Evolutionary conservation across 2,888 invertebrate species (phyloP).

Genomic region (Morpho helenor): DNA sequence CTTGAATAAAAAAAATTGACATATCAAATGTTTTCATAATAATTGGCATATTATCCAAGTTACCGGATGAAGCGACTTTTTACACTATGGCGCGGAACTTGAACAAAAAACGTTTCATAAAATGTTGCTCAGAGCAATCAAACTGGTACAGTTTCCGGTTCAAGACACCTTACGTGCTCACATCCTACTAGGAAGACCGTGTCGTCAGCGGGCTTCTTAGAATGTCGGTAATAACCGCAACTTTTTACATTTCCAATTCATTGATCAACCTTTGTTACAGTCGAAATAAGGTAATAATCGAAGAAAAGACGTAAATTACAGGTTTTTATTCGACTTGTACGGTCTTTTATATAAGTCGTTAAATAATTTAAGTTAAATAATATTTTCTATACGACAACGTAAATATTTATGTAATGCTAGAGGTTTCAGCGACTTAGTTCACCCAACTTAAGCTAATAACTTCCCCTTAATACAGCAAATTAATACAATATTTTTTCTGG

Average conservation of each 20-base stretch:
- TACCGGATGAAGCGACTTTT: background rate
- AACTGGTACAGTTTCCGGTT: slow-evolving; percentile 65
- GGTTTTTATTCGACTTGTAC: background rate
- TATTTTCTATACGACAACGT: no score
- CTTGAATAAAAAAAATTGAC: no score
- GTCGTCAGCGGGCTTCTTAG: slow-evolving; percentile 11
- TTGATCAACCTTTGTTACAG: slow-evolving; percentile 1
- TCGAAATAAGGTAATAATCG: slow-evolving; percentile 6
- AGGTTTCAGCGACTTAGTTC: no score
- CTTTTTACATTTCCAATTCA: slow-evolving; percentile 4
- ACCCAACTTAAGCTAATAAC: no score
- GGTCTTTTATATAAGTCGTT: no score
- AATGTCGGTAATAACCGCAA: slow-evolving; percentile 13
- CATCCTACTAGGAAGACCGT: slow-evolving; percentile 24
- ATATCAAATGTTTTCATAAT: no score
- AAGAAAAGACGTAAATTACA: slow-evolving; percentile 2
- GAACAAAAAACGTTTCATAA: slow-evolving; percentile 18
- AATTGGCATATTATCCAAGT: no score
- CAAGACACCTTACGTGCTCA: slow-evolving; percentile 8
- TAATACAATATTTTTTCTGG: no score
- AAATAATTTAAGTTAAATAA: no score
- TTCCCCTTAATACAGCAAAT: no score
- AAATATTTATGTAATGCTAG: no score
- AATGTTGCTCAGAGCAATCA: slow-evolving; percentile 31
- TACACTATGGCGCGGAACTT: slow-evolving; percentile 1